Conservation (phyloP, 2,797 vertebrate species). For the Notolabrus celidotus region DNA sequence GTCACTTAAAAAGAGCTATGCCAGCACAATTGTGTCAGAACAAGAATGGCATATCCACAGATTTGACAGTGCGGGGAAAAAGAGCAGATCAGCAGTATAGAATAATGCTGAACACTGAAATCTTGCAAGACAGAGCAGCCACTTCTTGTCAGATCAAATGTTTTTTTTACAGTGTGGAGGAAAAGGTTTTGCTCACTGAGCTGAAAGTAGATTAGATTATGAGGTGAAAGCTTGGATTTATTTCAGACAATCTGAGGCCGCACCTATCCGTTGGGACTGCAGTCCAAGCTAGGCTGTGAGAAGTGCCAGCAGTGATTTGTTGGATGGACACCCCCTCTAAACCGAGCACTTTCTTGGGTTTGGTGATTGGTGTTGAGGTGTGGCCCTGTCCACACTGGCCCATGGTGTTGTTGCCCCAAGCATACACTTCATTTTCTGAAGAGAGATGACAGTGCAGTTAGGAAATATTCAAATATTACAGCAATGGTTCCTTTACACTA, state of each 20-base stretch:
- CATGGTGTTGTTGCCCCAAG: constrained; percentile 91
- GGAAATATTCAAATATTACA: too few species aligned
- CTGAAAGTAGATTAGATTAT: background rate
- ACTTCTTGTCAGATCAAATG: background rate
- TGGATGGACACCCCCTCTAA: constrained; percentile 87
- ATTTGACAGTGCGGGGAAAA: background rate
- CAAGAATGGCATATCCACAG: background rate
- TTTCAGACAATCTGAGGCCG: background rate
- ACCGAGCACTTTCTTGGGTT: constrained; percentile 89
- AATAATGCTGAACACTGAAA: constrained; percentile 5
- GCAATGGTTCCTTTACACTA: too few species aligned
- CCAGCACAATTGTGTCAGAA: constrained; percentile 18
- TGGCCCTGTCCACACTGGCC: constrained; percentile 90
- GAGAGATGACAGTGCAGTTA: constrained; percentile 5
- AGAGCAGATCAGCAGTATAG: constrained; percentile 4
- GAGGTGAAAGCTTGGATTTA: background rate
- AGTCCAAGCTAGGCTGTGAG: constrained; percentile 90
- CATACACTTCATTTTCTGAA: constrained; percentile 89
- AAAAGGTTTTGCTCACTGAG: background rate
- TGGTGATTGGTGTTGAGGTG: constrained; percentile 88
- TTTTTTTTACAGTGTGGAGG: background rate
- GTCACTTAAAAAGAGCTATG: constrained; percentile 14
- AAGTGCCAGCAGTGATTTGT: constrained; percentile 89
- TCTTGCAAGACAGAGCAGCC: background rate
- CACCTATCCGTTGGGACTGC: constrained; percentile 88